Percentiles rank a stretch among this genome's conserved stretches.
Evolutionary conservation across 92 coral and sea anemone species (phyloP).

Genomic region (Hydrozoanthus gracilis): DNA sequence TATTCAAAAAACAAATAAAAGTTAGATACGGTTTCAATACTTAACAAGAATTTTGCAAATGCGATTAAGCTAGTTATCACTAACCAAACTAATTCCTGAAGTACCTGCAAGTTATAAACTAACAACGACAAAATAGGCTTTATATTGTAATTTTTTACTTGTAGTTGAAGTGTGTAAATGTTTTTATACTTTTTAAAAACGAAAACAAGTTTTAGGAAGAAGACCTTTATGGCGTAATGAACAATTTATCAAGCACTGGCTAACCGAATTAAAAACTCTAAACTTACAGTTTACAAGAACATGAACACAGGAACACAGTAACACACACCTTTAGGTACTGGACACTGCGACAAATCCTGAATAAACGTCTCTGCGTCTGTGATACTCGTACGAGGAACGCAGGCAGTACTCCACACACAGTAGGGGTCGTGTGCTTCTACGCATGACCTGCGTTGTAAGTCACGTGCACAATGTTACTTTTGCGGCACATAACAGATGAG

Average conservation of each 20-base stretch:
- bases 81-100: too few species aligned
- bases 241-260: neutral
- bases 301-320: neutral
- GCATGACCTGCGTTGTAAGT: slow-evolving; percentile 59
- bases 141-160: too few species aligned
- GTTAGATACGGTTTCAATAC: too few species aligned
- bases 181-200: too few species aligned
- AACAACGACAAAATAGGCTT: too few species aligned
- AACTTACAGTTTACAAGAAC: neutral
- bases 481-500: neutral
- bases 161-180: too few species aligned
- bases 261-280: neutral
- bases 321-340: slow-evolving; percentile 54
- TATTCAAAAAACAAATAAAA: too few species aligned
- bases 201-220: too few species aligned
- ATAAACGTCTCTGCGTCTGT: slow-evolving; percentile 7
- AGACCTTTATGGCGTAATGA: too few species aligned
- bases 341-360: slow-evolving; percentile 60
- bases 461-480: neutral
- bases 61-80: too few species aligned
- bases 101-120: too few species aligned
- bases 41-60: too few species aligned
- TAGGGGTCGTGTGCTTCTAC: slow-evolving; percentile 81
- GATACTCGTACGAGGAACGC: slow-evolving; percentile 44
- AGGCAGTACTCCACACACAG: slow-evolving; percentile 85